Evolutionary conservation across 2,888 invertebrate species (phyloP).

Genomic region (Scaptomyza parva): DNA sequence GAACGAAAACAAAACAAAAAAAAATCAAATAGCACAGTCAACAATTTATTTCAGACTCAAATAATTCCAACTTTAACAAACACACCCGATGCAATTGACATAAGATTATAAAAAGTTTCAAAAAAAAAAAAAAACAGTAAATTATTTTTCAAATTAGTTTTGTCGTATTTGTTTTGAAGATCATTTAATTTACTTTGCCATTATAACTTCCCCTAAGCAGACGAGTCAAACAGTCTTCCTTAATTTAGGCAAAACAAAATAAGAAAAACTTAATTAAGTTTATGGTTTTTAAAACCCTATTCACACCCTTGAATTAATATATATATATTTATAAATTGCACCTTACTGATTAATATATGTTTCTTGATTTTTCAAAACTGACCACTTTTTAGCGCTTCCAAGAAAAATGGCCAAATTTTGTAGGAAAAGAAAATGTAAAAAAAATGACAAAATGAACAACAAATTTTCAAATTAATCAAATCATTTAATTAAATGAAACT

Average conservation of each 20-base stretch:
- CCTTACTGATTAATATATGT: slow-evolving; percentile 25
- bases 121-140: slow-evolving; percentile 12
- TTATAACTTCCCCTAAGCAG: slow-evolving; percentile 44
- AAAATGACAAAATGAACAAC: slow-evolving; percentile 31
- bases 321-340: slow-evolving; percentile 5
- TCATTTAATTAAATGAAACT: slow-evolving; percentile 39
- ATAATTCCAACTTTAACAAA: slow-evolving; percentile 40
- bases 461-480: slow-evolving; percentile 44
- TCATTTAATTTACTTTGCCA: slow-evolving; percentile 29
- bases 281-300: slow-evolving; percentile 36
- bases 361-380: slow-evolving; percentile 70
- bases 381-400: slow-evolving; percentile 84
- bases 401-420: slow-evolving; percentile 84
- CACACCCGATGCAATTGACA: slow-evolving; percentile 52
- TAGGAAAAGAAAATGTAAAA: slow-evolving; percentile 57
- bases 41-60: slow-evolving; percentile 51
- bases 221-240: slow-evolving; percentile 74
- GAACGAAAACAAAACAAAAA: slow-evolving; percentile 30
- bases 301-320: slow-evolving; percentile 7
- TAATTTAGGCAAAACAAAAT: slow-evolving; percentile 62
- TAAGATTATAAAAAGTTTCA: slow-evolving; percentile 25
- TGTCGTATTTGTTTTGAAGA: not conserved
- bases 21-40: slow-evolving; percentile 62
- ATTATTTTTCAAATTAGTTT: slow-evolving; percentile 22
- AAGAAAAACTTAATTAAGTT: slow-evolving; percentile 38